Conservation (phyloP, 1,140 invertebrate species). For the Zeugodacus cucurbitae region DNA sequence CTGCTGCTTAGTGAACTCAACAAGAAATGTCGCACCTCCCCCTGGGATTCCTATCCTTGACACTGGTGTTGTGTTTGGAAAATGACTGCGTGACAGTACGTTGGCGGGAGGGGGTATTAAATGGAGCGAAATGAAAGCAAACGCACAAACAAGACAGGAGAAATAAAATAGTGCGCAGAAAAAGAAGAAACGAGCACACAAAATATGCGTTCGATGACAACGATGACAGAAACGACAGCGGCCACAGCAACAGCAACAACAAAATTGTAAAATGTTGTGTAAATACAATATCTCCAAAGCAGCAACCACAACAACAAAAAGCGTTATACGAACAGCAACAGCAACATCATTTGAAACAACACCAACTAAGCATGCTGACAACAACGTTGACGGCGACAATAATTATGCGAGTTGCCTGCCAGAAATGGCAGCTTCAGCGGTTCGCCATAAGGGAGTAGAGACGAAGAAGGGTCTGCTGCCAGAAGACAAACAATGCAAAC, state of each 20-base stretch:
- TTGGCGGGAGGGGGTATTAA: neutral
- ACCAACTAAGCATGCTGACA: neutral
- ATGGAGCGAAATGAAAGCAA: neutral
- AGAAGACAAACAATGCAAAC: neutral
- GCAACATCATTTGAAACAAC: neutral
- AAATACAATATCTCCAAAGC: neutral
- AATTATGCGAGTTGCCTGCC: slow-evolving; percentile 25
- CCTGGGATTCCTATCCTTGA: neutral
- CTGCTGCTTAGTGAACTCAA: neutral
- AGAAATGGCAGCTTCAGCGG: neutral
- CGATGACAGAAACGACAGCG: neutral
- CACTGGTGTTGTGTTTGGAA: neutral
- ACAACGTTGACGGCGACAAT: slow-evolving; percentile 28
- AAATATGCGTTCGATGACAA: slow-evolving; percentile 34
- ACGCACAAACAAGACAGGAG: neutral
- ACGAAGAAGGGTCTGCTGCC: neutral
- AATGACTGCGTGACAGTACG: neutral
- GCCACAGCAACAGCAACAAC: neutral
- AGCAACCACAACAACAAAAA: neutral
- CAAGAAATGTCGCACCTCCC: neutral
- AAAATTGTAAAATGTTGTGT: neutral
- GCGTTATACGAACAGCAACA: too few species aligned
- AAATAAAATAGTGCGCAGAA: neutral
- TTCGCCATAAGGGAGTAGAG: neutral
- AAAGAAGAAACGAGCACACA: neutral